Percentiles rank a stretch among this genome's conserved stretches.
These are phyloP conservation scores for Leptodactylus fuscus DNA, from an alignment of 2,113 vertebrate genomes.

Conservation along the genomic window DNA sequence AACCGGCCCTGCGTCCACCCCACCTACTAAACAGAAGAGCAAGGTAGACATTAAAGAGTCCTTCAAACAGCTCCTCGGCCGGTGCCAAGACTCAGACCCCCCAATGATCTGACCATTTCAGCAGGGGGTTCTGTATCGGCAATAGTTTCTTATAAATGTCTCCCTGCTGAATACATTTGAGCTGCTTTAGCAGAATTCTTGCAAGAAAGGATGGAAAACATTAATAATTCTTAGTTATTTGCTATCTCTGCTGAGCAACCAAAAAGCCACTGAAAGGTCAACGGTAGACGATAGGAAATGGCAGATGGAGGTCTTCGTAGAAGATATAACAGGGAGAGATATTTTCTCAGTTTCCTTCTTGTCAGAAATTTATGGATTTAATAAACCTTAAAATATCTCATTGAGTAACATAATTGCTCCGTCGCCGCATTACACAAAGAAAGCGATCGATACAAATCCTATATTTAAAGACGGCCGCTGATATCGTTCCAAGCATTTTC, in stretches of 20 bases:
- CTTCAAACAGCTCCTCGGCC: too few relatives aligned
- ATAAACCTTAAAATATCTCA: constrained; percentile 41
- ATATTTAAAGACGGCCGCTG: constrained; percentile 28
- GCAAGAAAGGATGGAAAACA: constrained; percentile 31
- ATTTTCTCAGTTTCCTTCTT: constrained; percentile 11
- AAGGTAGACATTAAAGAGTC: too few relatives aligned
- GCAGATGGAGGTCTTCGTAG: not conserved
- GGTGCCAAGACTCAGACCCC: too few relatives aligned
- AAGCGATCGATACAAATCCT: constrained; percentile 29
- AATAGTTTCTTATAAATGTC: not conserved
- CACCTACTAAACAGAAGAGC: too few relatives aligned
- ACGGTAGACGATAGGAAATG: not conserved
- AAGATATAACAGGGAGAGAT: not conserved
- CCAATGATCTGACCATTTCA: too few relatives aligned
- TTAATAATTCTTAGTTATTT: constrained; percentile 35
- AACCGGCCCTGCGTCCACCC: too few relatives aligned
- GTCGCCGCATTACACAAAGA: constrained; percentile 6
- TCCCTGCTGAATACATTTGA: not conserved
- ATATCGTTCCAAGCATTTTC: not conserved
- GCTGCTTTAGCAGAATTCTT: constrained; percentile 11
- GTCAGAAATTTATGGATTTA: constrained; percentile 43
- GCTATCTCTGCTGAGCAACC: constrained; percentile 7
- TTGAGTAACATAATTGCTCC: constrained; percentile 27
- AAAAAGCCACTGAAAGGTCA: constrained; percentile 20
- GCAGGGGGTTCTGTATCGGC: too few relatives aligned